Evolutionary conservation across 2,113 vertebrate species (phyloP), one percentile per base, ranked within the genome.

Genomic region (Mirounga angustirostris): DNA sequence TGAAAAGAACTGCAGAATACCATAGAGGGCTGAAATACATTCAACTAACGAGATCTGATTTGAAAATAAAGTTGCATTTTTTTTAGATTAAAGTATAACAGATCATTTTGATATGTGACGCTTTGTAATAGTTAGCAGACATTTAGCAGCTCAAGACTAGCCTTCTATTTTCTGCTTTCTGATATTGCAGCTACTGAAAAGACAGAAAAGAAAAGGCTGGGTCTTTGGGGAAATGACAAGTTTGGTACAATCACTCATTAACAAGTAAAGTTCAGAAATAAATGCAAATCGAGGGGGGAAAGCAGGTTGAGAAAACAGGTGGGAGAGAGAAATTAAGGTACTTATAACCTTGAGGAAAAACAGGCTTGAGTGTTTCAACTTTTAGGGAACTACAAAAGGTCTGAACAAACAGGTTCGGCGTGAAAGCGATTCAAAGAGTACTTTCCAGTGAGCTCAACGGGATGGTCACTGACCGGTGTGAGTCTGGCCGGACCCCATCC

Each of bases 161-260:
- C n/a, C 67, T 36, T 85, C 7, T 54, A 89, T 63, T 92, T 94
- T 59, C 30, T 65, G 67, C 21, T 84, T 36, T 74, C 91, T 67
- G 46, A 93, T 96, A 95, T 79, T 56, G 81, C 28, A 52, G 85
- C 18, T 40, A 79, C 76, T 30, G 5, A 36, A 80, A 74, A 40
- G 36, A 74, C 30, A 36, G 74, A 84, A 74, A 65, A 82, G 81
- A 84, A 88, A 83, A 78, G 16, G 19, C 71, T 43, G 4, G 9
- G 14, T 69, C 81, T 94, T 89, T 73, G 15, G 5, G 84, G 84
- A 96, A 97, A 89, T 96, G 79, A 80, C 85, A 93, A 81, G 82
- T 81, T 86, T 89, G 78, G 86, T 81, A 88, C 46, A 94, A 83
- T 95, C 93, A 95, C 50, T 93, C 93, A 83, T 93, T 96, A 97